These are phyloP conservation scores for Sardinella longiceps DNA, from an alignment of 2,797 vertebrate genomes.

Conservation along the genomic window DNA sequence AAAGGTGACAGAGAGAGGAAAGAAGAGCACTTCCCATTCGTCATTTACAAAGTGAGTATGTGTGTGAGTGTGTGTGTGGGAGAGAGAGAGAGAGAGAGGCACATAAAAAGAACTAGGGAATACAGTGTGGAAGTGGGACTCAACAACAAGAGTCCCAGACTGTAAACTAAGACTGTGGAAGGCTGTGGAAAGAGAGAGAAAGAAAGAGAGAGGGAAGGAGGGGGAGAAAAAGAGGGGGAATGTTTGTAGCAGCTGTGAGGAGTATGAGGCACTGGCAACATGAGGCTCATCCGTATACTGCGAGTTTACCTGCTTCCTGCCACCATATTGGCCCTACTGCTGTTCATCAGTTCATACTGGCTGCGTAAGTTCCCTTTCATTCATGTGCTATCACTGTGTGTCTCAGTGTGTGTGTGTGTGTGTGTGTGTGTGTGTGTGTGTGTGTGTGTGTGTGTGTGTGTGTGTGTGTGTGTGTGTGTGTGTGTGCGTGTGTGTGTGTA, in stretches of 20 bases:
- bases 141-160: neutral
- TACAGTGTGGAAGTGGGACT: neutral
- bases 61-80: too few species aligned
- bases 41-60: neutral
- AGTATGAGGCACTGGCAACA: slow-evolving; percentile 36
- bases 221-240: neutral
- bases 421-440: slow-evolving; percentile 2
- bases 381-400: neutral
- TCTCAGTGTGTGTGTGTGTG: slow-evolving; percentile 5
- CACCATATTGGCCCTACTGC: slow-evolving; percentile 49
- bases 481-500: neutral
- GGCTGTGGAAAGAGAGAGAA: neutral
- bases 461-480: neutral
- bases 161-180: neutral
- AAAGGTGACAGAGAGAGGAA: neutral
- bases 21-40: neutral
- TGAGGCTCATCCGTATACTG: slow-evolving; percentile 44
- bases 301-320: slow-evolving; percentile 54
- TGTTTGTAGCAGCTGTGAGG: neutral
- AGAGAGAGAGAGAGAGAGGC: neutral
- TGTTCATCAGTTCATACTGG: slow-evolving; percentile 68
- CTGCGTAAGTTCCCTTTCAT: slow-evolving; percentile 33
- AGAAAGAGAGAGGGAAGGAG: slow-evolving; percentile 20
- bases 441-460: neutral
- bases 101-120: neutral